Percentiles rank a stretch among this genome's conserved stretches.
Conservation (phyloP, 2,113 vertebrate genomes). For the Myotis davidii region DNA sequence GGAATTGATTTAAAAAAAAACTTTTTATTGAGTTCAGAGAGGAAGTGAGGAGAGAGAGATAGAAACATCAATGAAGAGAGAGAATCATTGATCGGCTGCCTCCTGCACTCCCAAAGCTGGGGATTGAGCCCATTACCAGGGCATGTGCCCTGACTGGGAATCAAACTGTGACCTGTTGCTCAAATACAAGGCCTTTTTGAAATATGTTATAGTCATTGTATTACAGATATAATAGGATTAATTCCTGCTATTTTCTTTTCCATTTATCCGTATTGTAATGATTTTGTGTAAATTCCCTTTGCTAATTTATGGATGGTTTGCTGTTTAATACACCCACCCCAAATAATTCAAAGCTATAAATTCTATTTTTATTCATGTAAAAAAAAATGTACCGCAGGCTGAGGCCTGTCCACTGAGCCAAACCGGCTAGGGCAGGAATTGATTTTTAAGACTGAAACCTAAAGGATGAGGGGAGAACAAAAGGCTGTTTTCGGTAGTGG, state of each 20-base stretch:
- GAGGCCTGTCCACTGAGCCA: too few species aligned
- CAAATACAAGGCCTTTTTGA: neutral
- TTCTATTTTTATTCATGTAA: neutral
- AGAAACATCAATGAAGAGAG: too few species aligned
- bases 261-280: neutral
- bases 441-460: conserved; percentile 21
- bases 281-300: neutral
- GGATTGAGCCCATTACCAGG: too few species aligned
- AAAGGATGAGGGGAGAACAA: neutral
- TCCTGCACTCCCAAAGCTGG: too few species aligned
- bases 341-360: neutral
- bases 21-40: too few species aligned
- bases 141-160: too few species aligned
- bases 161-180: too few species aligned
- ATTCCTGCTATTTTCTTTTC: neutral
- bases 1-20: neutral
- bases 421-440: neutral
- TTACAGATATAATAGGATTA: neutral
- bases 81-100: too few species aligned
- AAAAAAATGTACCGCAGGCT: neutral
- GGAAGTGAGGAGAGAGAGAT: too few species aligned
- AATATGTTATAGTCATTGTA: neutral
- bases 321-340: neutral
- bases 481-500: neutral
- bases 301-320: neutral